Percentiles rank a stretch among this genome's conserved stretches.
These are phyloP conservation scores for Neocrepidodera transversa DNA, from an alignment of 2,888 invertebrate genomes.

Conservation along the genomic window DNA sequence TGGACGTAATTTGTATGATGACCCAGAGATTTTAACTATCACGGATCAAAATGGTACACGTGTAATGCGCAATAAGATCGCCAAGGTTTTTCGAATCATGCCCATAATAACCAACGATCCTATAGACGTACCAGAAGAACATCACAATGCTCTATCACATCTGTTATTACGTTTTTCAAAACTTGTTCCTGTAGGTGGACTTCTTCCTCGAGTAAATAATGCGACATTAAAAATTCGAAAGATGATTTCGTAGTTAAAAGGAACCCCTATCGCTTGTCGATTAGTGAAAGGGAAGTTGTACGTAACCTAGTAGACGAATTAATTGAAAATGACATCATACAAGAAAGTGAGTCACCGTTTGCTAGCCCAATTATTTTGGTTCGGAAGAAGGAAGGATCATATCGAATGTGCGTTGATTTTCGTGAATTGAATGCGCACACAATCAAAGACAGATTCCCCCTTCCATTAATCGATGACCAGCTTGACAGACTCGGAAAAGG, in stretches of 20 bases:
- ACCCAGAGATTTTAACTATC: background rate
- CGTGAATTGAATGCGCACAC: constrained; percentile 49
- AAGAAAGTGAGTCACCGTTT: constrained; percentile 44
- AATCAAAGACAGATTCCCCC: constrained; percentile 48
- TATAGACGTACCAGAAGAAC: constrained; percentile 27
- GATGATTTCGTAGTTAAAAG: too few species aligned
- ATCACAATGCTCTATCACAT: constrained; percentile 15
- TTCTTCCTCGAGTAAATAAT: background rate
- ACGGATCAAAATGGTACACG: background rate
- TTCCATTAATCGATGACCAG: constrained; percentile 51
- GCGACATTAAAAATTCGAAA: too few species aligned
- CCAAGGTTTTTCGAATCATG: background rate
- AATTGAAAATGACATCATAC: too few species aligned
- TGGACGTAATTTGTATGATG: background rate
- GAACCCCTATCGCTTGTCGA: too few species aligned
- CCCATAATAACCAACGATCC: too few species aligned
- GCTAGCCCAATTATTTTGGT: too few species aligned
- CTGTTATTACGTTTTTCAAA: background rate
- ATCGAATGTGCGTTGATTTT: constrained; percentile 48
- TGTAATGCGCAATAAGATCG: background rate
- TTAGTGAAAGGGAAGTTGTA: too few species aligned
- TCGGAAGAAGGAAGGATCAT: constrained; percentile 38
- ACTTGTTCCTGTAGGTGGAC: background rate
- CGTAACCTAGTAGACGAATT: too few species aligned
- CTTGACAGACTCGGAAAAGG: constrained; percentile 44